Base-by-base conservation (phyloP, 2,797 vertebrate species). In the Schizothorax lantsangensis region DNA sequence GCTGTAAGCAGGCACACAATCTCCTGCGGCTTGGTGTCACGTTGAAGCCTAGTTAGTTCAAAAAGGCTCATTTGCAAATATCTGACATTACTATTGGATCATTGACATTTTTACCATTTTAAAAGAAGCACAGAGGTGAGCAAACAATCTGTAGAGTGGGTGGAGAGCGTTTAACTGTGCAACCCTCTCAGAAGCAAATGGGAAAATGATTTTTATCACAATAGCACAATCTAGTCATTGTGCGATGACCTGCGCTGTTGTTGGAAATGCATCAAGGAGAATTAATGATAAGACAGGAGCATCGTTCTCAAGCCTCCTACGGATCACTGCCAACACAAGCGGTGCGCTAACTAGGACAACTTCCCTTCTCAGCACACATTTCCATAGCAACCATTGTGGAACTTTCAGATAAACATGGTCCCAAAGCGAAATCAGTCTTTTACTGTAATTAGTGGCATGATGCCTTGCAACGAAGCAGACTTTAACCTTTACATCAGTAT, bases 331-430 rank as follows among this genome's bases (percentile, higher is more conserved):
- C 66, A 75, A 80, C 87, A 87, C 62, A 12, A 81, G 69, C 36
- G 49, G 81, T 43, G 78, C 4, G 5, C 75, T 81, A 79, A 84
- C 77, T 64, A 86, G 88, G 84, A 89, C 83, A 83, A 73, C 85
- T 89, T 86, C 80, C 77, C 79, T 82, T 84, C 73, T 83, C 79
- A 38, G 72, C 52, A 74, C 45, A 81, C 30, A 88, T 92, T 91
- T 90, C 92, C 89, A 92, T 92, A 84, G 91, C 85, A 92, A 92
- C 90, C 84, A 77, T 71, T 54, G 82, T 72, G 72, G 62, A 89
- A 88, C 85, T 90, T 91, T 89, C 74, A 81, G 68, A 82, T 74
- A 73, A 84, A 80, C 40, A 72, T n/a, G 14, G 21, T 75, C 84
- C 74, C 54, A 69, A 57, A 78, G 54, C 21, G 12, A 45, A 89